phyloP scores from a whole-genome alignment of 2,113 vertebrate genomes.

The Tachuris rubrigastra region DNA sequence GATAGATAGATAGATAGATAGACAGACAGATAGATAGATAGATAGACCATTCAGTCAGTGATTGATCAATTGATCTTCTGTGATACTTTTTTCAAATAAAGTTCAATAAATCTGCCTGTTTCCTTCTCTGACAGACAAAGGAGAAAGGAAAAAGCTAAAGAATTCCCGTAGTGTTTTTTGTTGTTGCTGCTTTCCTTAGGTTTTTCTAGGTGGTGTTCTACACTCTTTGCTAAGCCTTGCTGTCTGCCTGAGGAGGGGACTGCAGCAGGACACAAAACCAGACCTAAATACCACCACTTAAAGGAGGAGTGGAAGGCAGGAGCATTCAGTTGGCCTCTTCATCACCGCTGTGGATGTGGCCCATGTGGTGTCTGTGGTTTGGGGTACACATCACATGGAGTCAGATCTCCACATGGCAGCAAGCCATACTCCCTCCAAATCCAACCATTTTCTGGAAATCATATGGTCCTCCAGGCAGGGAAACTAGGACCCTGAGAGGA shows the following conservation, averaged over 20 bases:
- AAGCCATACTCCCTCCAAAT: neutral
- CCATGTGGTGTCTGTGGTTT: neutral
- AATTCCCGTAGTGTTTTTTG: neutral
- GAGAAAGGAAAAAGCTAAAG: neutral
- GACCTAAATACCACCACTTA: neutral
- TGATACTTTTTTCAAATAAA: neutral
- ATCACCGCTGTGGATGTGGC: neutral
- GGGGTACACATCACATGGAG: fast-evolving
- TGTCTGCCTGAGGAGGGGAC: neutral
- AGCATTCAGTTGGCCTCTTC: neutral
- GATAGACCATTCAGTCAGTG: neutral
- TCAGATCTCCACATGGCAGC: neutral
- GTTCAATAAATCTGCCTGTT: neutral
- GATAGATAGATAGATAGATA: neutral
- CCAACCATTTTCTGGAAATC: neutral
- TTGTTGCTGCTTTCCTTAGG: neutral
- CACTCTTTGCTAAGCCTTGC: neutral
- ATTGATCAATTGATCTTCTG: neutral
- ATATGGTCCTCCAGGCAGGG: neutral
- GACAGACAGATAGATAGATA: neutral
- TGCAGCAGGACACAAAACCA: neutral
- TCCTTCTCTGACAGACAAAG: neutral
- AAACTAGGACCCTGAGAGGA: neutral
- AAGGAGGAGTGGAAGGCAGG: neutral
- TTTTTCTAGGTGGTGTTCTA: neutral